These are phyloP conservation scores for Lepidocyrtoides sp. DNA, from an alignment of 2,888 invertebrate genomes.

Conservation along the genomic window DNA sequence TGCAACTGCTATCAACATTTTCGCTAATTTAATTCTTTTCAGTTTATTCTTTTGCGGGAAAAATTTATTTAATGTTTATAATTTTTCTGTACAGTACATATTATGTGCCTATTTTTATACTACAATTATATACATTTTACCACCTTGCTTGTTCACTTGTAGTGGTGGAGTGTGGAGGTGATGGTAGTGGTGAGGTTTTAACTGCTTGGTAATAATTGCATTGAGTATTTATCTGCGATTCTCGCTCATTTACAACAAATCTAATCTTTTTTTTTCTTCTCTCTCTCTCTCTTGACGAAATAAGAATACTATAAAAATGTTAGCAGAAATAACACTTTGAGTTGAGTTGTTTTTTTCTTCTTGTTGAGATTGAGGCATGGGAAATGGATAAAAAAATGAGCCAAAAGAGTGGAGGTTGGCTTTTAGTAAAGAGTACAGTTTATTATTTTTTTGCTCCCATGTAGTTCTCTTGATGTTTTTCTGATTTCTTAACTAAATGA, in stretches of 20 bases:
- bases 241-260: conserved; percentile 64
- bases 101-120: background rate
- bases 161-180: background rate
- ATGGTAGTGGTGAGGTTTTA: background rate
- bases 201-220: background rate
- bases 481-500: conserved; percentile 64
- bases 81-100: too few relatives aligned
- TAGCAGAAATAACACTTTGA: background rate
- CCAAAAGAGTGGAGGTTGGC: conserved; percentile 18
- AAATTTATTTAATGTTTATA: too few relatives aligned
- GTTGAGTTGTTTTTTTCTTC: background rate
- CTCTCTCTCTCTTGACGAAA: conserved; percentile 20
- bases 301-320: conserved; percentile 13
- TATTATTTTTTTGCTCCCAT: background rate
- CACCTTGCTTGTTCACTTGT: conserved; percentile 10
- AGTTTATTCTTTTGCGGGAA: conserved; percentile 23
- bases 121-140: background rate
- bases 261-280: conserved; percentile 58
- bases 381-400: conserved; percentile 33
- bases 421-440: background rate
- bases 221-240: conserved; percentile 51
- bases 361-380: conserved; percentile 35
- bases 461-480: background rate
- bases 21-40: conserved; percentile 71
- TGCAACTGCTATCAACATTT: conserved; percentile 36